These are phyloP conservation scores for Macrobrachium rosenbergii DNA, from an alignment of 1,140 invertebrate species.

Conservation along the genomic window DNA sequence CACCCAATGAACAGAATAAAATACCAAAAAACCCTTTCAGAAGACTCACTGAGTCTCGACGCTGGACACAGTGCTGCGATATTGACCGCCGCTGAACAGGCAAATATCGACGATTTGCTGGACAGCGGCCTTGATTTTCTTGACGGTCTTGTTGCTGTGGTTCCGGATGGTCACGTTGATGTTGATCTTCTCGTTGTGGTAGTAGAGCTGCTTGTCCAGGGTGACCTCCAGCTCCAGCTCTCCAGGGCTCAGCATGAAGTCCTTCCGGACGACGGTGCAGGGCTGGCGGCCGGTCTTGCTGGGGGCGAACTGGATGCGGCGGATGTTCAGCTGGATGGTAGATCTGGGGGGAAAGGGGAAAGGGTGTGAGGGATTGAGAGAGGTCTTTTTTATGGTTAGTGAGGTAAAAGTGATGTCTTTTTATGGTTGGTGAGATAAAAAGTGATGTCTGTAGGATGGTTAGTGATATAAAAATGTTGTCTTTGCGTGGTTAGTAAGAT, in stretches of 20 bases:
- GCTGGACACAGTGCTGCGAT: slow-evolving; percentile 92
- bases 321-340: slow-evolving; percentile 77
- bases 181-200: slow-evolving; percentile 95
- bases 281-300: slow-evolving; percentile 90
- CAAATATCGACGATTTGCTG: slow-evolving; percentile 98
- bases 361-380: neutral
- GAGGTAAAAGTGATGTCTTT: neutral
- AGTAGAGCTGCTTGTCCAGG: slow-evolving; percentile 93
- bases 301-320: slow-evolving; percentile 86
- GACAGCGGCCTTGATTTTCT: slow-evolving; percentile 93
- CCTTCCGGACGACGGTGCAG: slow-evolving; percentile 95
- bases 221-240: slow-evolving; percentile 96
- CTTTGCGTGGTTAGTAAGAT: too few relatives aligned
- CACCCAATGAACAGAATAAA: too few relatives aligned
- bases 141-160: slow-evolving; percentile 98
- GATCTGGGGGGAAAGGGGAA: slow-evolving; percentile 55
- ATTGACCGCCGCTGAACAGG: slow-evolving; percentile 97
- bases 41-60: slow-evolving; percentile 80
- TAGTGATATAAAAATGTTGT: too few relatives aligned
- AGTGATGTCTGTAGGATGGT: too few relatives aligned
- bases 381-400: too few relatives aligned
- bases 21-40: neutral
- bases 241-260: slow-evolving; percentile 96
- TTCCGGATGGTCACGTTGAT: slow-evolving; percentile 95
- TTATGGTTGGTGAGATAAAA: too few relatives aligned